Base-by-base conservation (phyloP, 2,797 vertebrate genomes). In the Sphenodon punctatus region DNA sequence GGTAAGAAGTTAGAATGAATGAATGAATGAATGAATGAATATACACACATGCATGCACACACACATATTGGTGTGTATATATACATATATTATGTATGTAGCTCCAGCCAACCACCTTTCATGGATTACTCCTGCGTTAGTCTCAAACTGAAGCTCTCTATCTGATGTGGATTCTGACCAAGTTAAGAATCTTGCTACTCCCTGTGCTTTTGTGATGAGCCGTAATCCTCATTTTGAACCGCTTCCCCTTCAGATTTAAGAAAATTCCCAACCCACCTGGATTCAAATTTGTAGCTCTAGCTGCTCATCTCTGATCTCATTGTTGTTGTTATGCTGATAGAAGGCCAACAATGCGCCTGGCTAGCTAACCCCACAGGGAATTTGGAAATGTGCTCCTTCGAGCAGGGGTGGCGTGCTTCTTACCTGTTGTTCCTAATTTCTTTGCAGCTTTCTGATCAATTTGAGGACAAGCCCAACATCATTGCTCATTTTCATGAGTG, bases 401-500 rank as follows among this genome's bases (percentile, higher is more conserved):
- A 1, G 25, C 72, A 45, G 22, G 12, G 58, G 32, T 51, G n/a
- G 4, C 8, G 20, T 23, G 2, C 67, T 60, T 79, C 25, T 67
- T 45, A 1, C 9, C 15, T 84, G 38, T 60, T 34, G 9, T 71
- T 82, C 67, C 32, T 60, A 15, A 42, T 63, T n/a, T 84, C 4
- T 80, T 86, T 88, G 25, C 86, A 99, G 98, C 91, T 99, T 78
- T 97, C 97, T 4, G 96, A 96, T 72, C 93, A 95, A 16, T 93
- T 96, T 15, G 95, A 96, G 10, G 97, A 96, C 65, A 97, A 93
- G 32, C 97, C 92, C 5, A 96, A 96, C 1, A 86, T 98, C 67
- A 94, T 99, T 8, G 94, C 93, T 63, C 98, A 99, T 25, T 99
- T 99, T 94, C 98, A 99, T 0, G 98, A 99, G 88, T 99, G 98